Evolutionary conservation across 2,888 invertebrate genomes (phyloP).

Genomic region (Melanophora roralis): DNA sequence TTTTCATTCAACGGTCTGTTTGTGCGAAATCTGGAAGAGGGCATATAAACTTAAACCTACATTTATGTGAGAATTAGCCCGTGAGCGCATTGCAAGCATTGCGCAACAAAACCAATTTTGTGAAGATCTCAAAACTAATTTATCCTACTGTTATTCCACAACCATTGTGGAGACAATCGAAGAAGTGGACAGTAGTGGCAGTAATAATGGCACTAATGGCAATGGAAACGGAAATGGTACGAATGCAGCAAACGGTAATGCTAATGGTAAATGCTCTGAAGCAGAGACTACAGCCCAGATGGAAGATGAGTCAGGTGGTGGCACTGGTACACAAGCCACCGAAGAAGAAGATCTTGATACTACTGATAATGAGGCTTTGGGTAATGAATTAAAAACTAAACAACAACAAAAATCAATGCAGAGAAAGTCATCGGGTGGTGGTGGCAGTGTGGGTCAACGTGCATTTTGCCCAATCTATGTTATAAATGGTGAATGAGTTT

Average conservation of each 20-base stretch:
- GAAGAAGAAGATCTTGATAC: constrained; percentile 63
- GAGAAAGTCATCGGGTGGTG: constrained; percentile 54
- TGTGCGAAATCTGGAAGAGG: constrained; percentile 97
- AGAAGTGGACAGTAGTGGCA: constrained; percentile 70
- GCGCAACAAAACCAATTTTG: constrained; percentile 76
- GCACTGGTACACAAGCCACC: constrained; percentile 55
- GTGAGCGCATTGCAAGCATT: constrained; percentile 76
- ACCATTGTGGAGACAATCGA: constrained; percentile 74
- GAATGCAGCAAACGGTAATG: constrained; percentile 52
- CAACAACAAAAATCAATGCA: constrained; percentile 12
- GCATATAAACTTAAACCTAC: constrained; percentile 95
- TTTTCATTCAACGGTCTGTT: constrained; percentile 95
- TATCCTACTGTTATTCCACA: constrained; percentile 74
- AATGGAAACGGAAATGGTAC: constrained; percentile 53
- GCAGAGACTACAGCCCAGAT: constrained; percentile 57
- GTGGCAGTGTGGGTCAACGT: constrained; percentile 61
- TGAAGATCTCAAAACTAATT: constrained; percentile 74
- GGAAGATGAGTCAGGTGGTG: constrained; percentile 42
- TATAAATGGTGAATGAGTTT: constrained; percentile 76
- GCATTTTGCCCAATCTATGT: constrained; percentile 74
- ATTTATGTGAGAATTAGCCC: constrained; percentile 83
- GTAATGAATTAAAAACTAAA: neutral
- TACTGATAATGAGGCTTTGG: constrained; percentile 56
- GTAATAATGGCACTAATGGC: constrained; percentile 56
- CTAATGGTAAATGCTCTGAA: constrained; percentile 43